phyloP scores from a whole-genome alignment of 2,888 invertebrate genomes.

The Brachypalpus laphriformis region DNA sequence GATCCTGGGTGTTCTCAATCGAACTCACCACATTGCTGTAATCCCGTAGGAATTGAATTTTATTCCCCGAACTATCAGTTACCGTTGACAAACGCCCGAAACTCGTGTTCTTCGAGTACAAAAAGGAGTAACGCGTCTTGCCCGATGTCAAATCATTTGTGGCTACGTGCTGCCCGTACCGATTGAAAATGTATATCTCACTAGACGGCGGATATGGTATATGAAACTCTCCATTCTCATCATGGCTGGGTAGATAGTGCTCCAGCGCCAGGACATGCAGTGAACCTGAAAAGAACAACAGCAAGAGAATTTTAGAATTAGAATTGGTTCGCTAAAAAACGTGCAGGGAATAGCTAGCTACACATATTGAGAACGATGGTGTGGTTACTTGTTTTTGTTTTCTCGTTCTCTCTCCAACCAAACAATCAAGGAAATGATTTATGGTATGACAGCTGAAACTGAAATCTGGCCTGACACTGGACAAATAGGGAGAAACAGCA shows the following conservation, averaged over 20 bases:
- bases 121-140: constrained; percentile 96
- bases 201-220: constrained; percentile 96
- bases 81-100: constrained; percentile 97
- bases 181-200: constrained; percentile 96
- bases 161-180: constrained; percentile 97
- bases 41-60: constrained; percentile 95
- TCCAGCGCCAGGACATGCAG: constrained; percentile 92
- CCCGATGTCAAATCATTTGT: constrained; percentile 98
- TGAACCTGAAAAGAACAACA: constrained; percentile 84
- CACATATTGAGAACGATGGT: not conserved
- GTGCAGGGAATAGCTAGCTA: constrained; percentile 55
- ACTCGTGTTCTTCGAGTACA: constrained; percentile 98
- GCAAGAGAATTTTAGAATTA: constrained; percentile 54
- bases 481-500: constrained; percentile 25
- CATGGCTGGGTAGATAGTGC: constrained; percentile 93
- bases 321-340: constrained; percentile 49
- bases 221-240: constrained; percentile 95
- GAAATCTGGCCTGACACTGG: constrained; percentile 69
- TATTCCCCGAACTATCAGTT: constrained; percentile 96
- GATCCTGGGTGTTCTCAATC: constrained; percentile 96
- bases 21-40: constrained; percentile 96
- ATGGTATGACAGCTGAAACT: constrained; percentile 72
- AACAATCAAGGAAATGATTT: constrained; percentile 74
- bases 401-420: constrained; percentile 32
- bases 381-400: constrained; percentile 31